Conservation (phyloP, 2,113 vertebrate species). For the Zosterops borbonicus region DNA sequence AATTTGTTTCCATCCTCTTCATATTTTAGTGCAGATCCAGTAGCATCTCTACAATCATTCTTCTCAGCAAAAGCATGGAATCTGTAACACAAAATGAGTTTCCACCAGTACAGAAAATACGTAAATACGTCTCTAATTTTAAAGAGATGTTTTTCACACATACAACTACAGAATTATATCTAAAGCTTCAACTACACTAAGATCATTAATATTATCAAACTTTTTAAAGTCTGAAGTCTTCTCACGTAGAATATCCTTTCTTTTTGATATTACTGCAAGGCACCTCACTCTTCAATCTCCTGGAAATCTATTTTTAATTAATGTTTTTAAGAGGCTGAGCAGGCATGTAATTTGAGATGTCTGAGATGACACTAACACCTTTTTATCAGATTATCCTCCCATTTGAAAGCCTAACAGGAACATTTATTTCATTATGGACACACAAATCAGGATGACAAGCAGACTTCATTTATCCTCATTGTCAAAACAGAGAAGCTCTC, state of each 20-base stretch:
- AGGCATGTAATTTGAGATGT: constrained; percentile 1
- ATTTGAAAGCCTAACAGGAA: constrained; percentile 11
- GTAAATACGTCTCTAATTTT: not conserved
- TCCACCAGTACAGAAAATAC: not conserved
- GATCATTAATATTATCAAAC: not conserved
- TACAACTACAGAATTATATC: not conserved
- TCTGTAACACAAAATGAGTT: constrained; percentile 62
- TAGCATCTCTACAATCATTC: constrained; percentile 14
- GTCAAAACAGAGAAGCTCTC: not conserved
- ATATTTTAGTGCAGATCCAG: not conserved
- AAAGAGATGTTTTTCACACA: not conserved
- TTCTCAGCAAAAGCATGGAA: constrained; percentile 80
- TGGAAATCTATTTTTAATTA: constrained; percentile 49
- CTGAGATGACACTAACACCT: constrained; percentile 19
- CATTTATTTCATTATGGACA: constrained; percentile 18
- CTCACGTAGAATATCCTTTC: not conserved
- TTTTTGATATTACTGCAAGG: not conserved
- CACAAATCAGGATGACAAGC: constrained; percentile 35
- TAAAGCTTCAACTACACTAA: not conserved
- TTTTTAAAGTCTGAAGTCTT: not conserved
- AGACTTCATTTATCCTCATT: not conserved
- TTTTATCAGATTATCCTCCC: constrained; percentile 40
- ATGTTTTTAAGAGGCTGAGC: constrained; percentile 20
- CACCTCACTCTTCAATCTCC: constrained; percentile 9
- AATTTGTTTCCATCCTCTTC: constrained; percentile 24